A percentile compares a stretch with the other conserved stretches of the same genome.
Conservation (phyloP, 2,797 vertebrate species). For the Morus bassanus region DNA sequence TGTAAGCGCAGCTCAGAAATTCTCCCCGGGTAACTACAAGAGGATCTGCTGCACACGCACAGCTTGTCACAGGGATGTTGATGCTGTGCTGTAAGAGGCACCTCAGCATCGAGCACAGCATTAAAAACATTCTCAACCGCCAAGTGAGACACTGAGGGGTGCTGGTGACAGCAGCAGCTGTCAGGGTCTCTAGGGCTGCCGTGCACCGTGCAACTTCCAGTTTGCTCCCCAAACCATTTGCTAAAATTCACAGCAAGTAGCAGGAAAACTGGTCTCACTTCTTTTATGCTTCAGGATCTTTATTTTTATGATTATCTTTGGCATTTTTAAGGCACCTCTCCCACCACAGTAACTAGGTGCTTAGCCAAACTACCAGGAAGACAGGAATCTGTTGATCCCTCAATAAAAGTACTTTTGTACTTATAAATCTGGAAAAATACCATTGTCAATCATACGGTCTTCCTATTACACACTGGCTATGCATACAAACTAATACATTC, state of each 20-base stretch:
- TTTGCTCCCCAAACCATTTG: not conserved
- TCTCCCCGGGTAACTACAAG: not conserved
- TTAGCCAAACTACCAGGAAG: not conserved
- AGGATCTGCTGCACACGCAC: not conserved
- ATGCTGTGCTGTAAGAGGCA: not conserved
- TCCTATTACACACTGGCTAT: not conserved
- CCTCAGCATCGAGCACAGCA: not conserved
- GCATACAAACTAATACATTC: not conserved
- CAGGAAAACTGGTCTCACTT: not conserved
- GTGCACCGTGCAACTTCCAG: not conserved
- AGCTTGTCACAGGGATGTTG: not conserved
- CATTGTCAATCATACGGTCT: not conserved
- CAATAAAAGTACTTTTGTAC: not conserved
- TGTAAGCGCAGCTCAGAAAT: not conserved
- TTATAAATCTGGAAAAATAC: not conserved
- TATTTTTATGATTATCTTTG: not conserved
- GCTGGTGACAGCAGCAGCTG: not conserved
- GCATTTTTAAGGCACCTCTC: not conserved
- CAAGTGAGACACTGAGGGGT: accelerated
- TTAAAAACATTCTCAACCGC: not conserved
- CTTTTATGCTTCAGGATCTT: not conserved
- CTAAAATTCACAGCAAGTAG: not conserved
- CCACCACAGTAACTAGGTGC: not conserved
- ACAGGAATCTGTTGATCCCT: not conserved
- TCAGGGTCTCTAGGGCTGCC: not conserved